Evolutionary conservation across 2,797 vertebrate genomes (phyloP).

Genomic region (Coregonus suidteri): DNA sequence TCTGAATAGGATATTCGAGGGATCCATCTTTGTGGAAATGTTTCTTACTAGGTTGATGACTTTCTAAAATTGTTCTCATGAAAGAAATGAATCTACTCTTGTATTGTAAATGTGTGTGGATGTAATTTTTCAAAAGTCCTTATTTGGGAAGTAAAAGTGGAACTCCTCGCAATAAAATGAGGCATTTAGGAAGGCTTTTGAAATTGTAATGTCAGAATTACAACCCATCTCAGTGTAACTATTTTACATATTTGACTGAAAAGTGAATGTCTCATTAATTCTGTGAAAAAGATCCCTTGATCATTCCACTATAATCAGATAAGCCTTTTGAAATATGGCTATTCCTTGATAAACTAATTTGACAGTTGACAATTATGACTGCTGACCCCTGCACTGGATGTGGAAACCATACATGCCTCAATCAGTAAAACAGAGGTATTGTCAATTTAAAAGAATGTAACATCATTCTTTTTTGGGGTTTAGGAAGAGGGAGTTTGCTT

Average conservation of each 20-base stretch:
- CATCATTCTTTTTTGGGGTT: not conserved
- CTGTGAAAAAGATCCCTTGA: not conserved
- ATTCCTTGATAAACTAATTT: not conserved
- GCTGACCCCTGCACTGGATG: not conserved
- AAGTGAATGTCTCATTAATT: not conserved
- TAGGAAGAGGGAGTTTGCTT: slow-evolving; percentile 7
- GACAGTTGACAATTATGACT: not conserved
- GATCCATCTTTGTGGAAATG: not conserved
- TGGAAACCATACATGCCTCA: not conserved
- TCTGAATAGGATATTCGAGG: not conserved
- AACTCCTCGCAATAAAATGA: not conserved
- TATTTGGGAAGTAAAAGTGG: not conserved
- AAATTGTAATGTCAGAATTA: not conserved
- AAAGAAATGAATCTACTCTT: not conserved
- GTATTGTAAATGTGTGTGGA: slow-evolving; percentile 2
- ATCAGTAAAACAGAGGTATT: not conserved
- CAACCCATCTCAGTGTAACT: not conserved
- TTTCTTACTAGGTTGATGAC: not conserved
- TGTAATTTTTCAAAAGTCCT: slow-evolving; percentile 1
- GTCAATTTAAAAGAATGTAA: not conserved
- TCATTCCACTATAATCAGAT: not conserved
- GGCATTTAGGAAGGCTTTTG: not conserved
- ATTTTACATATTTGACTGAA: not conserved
- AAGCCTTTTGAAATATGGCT: not conserved
- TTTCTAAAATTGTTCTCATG: not conserved